Evolutionary conservation across 2,888 invertebrate species (phyloP).

Genomic region (Cerastoderma edule): DNA sequence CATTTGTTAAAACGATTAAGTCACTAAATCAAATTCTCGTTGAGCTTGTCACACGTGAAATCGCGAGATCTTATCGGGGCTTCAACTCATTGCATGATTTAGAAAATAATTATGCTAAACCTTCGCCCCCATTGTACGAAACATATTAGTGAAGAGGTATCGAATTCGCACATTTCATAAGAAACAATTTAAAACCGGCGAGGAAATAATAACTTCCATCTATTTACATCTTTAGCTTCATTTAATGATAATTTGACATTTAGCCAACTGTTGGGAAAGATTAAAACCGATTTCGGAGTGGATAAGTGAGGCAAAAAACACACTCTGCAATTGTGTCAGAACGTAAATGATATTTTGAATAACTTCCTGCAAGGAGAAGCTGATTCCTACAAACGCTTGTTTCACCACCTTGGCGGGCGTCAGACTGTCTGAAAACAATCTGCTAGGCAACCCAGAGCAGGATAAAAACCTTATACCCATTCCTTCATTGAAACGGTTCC

Average conservation of each 20-base stretch:
- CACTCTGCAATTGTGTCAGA: constrained; percentile 31
- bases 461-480: constrained; percentile 21
- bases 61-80: constrained; percentile 51
- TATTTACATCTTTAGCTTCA: constrained; percentile 53
- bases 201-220: constrained; percentile 33
- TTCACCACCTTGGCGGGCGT: constrained; percentile 59
- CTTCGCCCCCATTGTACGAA: constrained; percentile 11
- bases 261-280: constrained; percentile 43
- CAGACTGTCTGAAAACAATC: constrained; percentile 51
- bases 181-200: constrained; percentile 44
- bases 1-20: constrained; percentile 57
- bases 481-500: background rate
- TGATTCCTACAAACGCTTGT: constrained; percentile 37
- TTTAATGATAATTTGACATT: constrained; percentile 58
- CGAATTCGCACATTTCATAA: constrained; percentile 42
- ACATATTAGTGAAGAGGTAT: constrained; percentile 2
- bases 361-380: constrained; percentile 32
- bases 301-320: constrained; percentile 55
- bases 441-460: constrained; percentile 39
- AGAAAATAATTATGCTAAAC: constrained; percentile 53
- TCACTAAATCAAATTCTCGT: constrained; percentile 54
- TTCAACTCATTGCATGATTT: constrained; percentile 54
- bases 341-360: constrained; percentile 52
- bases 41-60: constrained; percentile 53
- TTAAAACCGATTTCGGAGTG: constrained; percentile 48